phyloP scores from a whole-genome alignment of 2,797 vertebrate species.

The Protonibea diacanthus region DNA sequence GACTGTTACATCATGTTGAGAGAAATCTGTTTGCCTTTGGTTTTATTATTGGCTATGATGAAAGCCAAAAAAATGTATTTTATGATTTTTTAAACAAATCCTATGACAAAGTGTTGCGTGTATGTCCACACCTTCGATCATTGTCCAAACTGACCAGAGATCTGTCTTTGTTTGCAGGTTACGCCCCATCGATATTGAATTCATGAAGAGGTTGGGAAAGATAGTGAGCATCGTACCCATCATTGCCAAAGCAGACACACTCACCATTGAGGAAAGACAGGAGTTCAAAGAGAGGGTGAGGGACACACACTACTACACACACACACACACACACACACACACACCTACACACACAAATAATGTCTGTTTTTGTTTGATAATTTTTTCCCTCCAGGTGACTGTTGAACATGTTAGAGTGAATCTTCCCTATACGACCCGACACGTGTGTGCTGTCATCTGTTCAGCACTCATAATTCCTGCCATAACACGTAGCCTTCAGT shows the following conservation, averaged over 20 bases:
- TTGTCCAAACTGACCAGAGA: conserved; percentile 7
- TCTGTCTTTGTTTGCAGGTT: conserved; percentile 83
- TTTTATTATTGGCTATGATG: not conserved
- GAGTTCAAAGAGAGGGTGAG: conserved; percentile 93
- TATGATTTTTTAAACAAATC: not conserved
- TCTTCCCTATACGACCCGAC: not conserved
- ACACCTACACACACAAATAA: not conserved
- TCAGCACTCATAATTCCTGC: not conserved
- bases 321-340: conserved; percentile 6
- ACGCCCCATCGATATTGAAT: conserved; percentile 93
- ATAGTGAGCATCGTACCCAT: conserved; percentile 95
- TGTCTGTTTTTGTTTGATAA: not conserved
- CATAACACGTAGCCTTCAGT: not conserved
- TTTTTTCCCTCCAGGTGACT: not conserved
- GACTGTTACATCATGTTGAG: not conserved
- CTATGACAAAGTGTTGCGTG: not conserved
- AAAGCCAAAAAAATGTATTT: not conserved
- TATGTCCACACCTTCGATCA: not conserved
- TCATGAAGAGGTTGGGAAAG: conserved; percentile 92
- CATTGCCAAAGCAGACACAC: conserved; percentile 95
- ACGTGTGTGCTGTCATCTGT: not conserved
- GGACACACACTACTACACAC: not conserved
- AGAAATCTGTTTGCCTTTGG: not conserved
- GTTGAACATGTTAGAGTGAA: not conserved
- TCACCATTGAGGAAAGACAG: conserved; percentile 94